These are phyloP conservation scores for Tachuris rubrigastra DNA, from an alignment of 2,113 vertebrate genomes.

Conservation along the genomic window DNA sequence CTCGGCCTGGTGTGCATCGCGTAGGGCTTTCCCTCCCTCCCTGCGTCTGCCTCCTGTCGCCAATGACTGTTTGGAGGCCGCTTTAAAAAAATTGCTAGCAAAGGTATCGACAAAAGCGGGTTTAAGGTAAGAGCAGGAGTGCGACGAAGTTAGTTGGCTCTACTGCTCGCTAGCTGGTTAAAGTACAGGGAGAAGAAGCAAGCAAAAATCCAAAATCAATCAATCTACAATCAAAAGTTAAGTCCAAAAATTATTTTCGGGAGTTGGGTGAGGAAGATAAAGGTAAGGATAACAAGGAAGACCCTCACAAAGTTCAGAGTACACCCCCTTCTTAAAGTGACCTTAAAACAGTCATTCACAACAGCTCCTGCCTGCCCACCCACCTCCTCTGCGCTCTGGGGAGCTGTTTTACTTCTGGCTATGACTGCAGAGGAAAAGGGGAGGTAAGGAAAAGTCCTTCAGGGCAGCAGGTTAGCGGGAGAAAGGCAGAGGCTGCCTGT, in stretches of 20 bases:
- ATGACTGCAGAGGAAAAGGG: neutral
- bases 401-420: neutral
- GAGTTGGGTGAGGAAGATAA: neutral
- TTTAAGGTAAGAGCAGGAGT: neutral
- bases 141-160: neutral
- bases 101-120: neutral
- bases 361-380: neutral
- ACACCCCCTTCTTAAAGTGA: neutral
- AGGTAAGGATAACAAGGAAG: neutral
- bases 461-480: fast-evolving
- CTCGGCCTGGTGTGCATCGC: fast-evolving
- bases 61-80: too few relatives aligned
- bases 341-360: fast-evolving
- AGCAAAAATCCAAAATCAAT: neutral
- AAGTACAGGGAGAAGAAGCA: neutral
- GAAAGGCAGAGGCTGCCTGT: neutral
- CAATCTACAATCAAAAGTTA: neutral
- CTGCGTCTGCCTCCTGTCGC: fast-evolving
- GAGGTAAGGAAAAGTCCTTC: fast-evolving
- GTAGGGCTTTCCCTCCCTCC: fast-evolving
- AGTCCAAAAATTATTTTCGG: fast-evolving
- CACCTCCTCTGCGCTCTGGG: neutral
- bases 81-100: too few relatives aligned
- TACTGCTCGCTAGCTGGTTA: neutral
- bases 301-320: neutral